Conservation (phyloP, 2,113 vertebrate species). For the Neomonachus schauinslandi region DNA sequence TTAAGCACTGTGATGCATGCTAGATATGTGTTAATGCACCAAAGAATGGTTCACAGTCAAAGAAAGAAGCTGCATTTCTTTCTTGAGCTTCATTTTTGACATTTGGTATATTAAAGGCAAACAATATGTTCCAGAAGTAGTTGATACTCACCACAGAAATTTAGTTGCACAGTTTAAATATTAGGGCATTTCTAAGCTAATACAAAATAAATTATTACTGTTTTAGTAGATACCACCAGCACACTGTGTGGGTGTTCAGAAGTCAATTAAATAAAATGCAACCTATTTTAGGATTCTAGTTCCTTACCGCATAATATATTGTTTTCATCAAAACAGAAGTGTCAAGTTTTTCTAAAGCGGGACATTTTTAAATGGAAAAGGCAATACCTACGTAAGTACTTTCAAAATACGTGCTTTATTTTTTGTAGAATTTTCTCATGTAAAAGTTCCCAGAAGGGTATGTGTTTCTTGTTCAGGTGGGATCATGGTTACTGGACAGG, state of each 20-base stretch:
- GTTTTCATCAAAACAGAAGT: background rate
- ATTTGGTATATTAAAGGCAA: background rate
- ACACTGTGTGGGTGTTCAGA: background rate
- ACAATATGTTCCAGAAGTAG: background rate
- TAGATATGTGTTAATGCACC: background rate
- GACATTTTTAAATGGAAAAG: background rate
- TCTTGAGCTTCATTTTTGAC: background rate
- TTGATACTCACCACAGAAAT: slow-evolving; percentile 16
- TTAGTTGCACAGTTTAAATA: background rate
- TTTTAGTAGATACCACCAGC: background rate
- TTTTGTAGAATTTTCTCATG: background rate
- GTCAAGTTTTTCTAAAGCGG: background rate
- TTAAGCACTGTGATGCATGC: background rate
- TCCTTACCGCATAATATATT: background rate
- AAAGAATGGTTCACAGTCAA: background rate
- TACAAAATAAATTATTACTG: slow-evolving; percentile 17
- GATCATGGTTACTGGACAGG: background rate
- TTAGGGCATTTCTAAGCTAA: slow-evolving; percentile 29
- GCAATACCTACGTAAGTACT: background rate
- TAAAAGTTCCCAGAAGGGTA: background rate
- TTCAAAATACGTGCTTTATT: background rate
- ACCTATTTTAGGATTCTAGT: slow-evolving; percentile 14
- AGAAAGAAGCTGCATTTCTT: background rate
- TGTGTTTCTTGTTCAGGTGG: background rate
- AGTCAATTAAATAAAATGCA: background rate